Evolutionary conservation across 2,888 invertebrate genomes (phyloP).

Genomic region (Hydrotaea cyrtoneurina): DNA sequence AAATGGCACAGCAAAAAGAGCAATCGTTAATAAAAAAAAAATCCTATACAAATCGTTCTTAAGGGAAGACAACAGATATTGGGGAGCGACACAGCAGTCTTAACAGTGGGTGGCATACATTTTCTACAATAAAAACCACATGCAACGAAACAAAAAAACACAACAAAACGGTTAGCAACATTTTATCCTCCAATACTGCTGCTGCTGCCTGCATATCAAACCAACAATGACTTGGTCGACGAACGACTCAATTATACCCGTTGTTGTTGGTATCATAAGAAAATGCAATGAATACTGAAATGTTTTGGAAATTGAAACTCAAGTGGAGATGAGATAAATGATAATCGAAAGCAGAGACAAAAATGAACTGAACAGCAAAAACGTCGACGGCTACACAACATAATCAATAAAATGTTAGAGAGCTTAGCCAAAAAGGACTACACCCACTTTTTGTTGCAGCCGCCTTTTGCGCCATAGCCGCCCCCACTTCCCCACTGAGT

Average conservation of each 20-base stretch:
- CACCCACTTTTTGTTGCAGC: not conserved
- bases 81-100: slow-evolving; percentile 25
- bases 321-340: slow-evolving; percentile 54
- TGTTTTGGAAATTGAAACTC: slow-evolving; percentile 57
- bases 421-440: slow-evolving; percentile 4
- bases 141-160: slow-evolving; percentile 24
- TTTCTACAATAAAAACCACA: slow-evolving; percentile 24
- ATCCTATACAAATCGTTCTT: slow-evolving; percentile 77
- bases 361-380: slow-evolving; percentile 32
- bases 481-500: slow-evolving; percentile 19
- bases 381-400: slow-evolving; percentile 25
- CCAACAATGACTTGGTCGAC: not conserved
- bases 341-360: not conserved
- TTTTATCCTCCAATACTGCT: slow-evolving; percentile 49
- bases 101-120: slow-evolving; percentile 61
- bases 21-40: slow-evolving; percentile 73
- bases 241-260: slow-evolving; percentile 39
- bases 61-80: slow-evolving; percentile 67
- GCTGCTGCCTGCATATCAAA: slow-evolving; percentile 15
- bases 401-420: slow-evolving; percentile 58
- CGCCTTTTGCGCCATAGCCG: not conserved
- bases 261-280: not conserved
- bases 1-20: slow-evolving; percentile 71
- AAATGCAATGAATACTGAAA: slow-evolving; percentile 52
- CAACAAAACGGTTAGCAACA: slow-evolving; percentile 60